Base-by-base conservation (phyloP, 2,797 vertebrate genomes). In the Babyrousa celebensis region DNA sequence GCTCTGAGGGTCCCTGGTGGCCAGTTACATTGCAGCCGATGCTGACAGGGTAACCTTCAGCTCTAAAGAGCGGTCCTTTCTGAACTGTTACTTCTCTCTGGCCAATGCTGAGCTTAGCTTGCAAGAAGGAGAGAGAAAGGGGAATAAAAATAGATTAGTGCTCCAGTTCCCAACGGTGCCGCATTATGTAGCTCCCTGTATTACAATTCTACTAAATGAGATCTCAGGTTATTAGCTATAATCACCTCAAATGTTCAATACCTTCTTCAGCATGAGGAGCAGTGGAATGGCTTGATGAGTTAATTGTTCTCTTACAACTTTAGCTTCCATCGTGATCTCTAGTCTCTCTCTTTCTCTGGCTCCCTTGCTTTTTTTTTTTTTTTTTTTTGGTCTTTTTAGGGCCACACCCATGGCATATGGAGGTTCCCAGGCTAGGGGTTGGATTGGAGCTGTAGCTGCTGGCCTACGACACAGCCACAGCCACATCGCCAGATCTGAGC, bases 11-110 rank as follows among this genome's bases (percentile, higher is more conserved):
- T n/a, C 99, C 99, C 94, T 98, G 98, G 96, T 99, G 98, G 97
- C 99, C 99, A 0, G 98, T 99, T 91, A 99, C 99, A 1, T 98
- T 99, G 98, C 99, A 99, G 98, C 98, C 98, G 95, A 99, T 99
- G 98, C 99, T 99, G 98, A 99, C 91, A 1, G 99, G 99, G 96
- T 99, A 99, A 60, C 99, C 99, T 94, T 98, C 99, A 0, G 99
- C 99, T 90, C 99, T 98, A 48, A 99, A 98, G 95, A 99, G 98
- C 0, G 99, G 99, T 12, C 99, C 99, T 67, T 98, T 98, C 65
- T 99, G 99, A 89, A 99, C 97, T 0, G 98, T 99, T 84, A 99
- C 99, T 68, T 98, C 92, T 63, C 99, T 98, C 96, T 99, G 99
- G 89, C 99, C 98, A 52, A 88, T 16, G 84, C 98, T 98, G 94